Base-by-base conservation (phyloP, 2,888 invertebrate species). In the Silvanus unidentatus region DNA sequence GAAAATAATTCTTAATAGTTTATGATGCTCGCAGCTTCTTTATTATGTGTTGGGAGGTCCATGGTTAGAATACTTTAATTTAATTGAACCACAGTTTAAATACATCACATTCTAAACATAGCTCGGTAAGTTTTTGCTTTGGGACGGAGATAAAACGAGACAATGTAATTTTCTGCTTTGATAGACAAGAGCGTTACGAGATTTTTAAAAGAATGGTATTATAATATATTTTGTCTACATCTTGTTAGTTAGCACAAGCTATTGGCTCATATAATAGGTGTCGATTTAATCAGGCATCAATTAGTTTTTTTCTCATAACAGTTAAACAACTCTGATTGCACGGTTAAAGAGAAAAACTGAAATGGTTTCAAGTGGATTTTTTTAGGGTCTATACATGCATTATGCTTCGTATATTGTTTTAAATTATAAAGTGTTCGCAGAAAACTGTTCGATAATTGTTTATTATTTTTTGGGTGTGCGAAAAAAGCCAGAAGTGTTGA, bases 141-240 rank as follows among this genome's bases (percentile, higher is more conserved):
- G 52, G 53, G 62, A 57, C 53, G 59, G n/a, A 58, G 57, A 65
- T 60, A 54, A 64, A 64, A 64, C 58, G 61, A 64, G 65, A 67
- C 68, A 68, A 66, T 66, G 66, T 68, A 67, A 68, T 68, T 68
- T 68, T 66, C 64, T 64, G 66, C 57, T 66, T 66, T 67, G 63
- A 67, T 67, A 63, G 63, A 63, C 64, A 60, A 56, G 58, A 57
- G 59, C 62, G 63, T 57, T 60, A 57, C 57, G 49, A 54, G 52
- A 5, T 55, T 55, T 55, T 57, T 51, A 52, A 49, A 50, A 44
- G 48, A 47, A 48, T 44, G 50, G 38, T 39, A 44, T 43, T 43
- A 50, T 47, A 48, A 40, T 55, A 53, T 58, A 56, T 54, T 56
- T 55, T 58, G 52, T 55, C 48, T 52, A 40, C 48, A 57, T 45